Base-by-base conservation (phyloP, 2,113 vertebrate genomes). In the Chelonoidis abingdonii region DNA sequence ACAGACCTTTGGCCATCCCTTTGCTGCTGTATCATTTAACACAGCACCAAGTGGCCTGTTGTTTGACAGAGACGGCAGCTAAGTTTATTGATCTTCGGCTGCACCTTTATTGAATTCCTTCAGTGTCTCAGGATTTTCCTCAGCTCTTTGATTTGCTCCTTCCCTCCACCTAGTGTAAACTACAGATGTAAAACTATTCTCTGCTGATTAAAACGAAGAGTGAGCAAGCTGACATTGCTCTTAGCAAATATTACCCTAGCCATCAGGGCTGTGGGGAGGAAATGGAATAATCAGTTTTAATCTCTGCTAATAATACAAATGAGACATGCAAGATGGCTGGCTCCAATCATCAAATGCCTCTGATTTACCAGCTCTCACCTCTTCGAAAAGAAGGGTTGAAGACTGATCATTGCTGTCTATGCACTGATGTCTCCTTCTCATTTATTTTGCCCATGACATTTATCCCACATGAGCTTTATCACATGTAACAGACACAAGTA, bases 391-490 rank as follows among this genome's bases (percentile, higher is more conserved):
- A 92, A 85, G 8, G 1, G 3, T 22, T 85, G 38, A 80, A 93
- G 92, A 78, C 0, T 27, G 44, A 62, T 89, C 14, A 3, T 21
- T 86, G 14, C 2, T 25, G 91, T 75, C 92, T 89, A n/a, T 88
- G 29, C 4, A 9, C 19, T 65, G 11, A 29, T 82, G 19, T 83
- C 91, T 89, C 35, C 27, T 83, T 83, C 4, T 8, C 2, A 41
- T 81, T 80, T 69, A 22, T 82, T 94, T 82, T 92, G 2, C 25
- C 91, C 11, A 80, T 78, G 49, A 88, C 44, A 56, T 87, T 86
- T 1, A 0, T 5, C 90, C 16, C 19, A 25, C 0, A 0, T 12
- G n/a, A 87, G n/a, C 19, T 90, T 50, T 0, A 0, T 52, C 35
- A 8, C 3, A 0, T 24, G 9, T 62, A 79, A 80, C 69, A 29